phyloP scores from a whole-genome alignment of 2,888 invertebrate species.

The Linnaemya tessellans region DNA sequence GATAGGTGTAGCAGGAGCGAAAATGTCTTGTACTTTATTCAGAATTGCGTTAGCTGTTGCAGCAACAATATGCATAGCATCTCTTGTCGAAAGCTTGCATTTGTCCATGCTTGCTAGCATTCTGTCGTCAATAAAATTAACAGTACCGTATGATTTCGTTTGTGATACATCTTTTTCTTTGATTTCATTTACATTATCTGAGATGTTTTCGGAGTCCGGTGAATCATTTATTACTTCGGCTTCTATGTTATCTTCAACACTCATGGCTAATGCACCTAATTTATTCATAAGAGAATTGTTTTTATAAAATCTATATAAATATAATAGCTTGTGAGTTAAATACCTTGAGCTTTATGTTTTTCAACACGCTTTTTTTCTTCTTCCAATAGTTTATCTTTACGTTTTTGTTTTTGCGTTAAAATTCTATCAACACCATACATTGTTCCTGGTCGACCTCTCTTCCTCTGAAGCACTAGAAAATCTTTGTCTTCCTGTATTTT shows the following conservation, averaged over 20 bases:
- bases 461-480: too few relatives aligned
- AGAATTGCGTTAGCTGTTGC: too few relatives aligned
- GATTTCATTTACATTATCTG: too few relatives aligned
- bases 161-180: slow-evolving; percentile 40
- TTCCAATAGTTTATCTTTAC: too few relatives aligned
- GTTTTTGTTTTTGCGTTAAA: too few relatives aligned
- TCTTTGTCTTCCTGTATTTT: too few relatives aligned
- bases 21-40: too few relatives aligned
- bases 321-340: slow-evolving; percentile 29
- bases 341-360: slow-evolving; percentile 45
- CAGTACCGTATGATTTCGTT: slow-evolving; percentile 32
- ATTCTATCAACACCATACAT: too few relatives aligned
- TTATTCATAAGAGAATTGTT: slow-evolving; percentile 30
- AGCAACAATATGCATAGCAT: slow-evolving; percentile 27
- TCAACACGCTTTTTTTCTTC: too few relatives aligned
- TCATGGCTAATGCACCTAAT: too few relatives aligned
- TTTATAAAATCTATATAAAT: slow-evolving; percentile 30
- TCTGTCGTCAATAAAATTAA: slow-evolving; percentile 14
- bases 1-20: too few relatives aligned
- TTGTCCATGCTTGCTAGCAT: slow-evolving; percentile 21
- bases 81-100: slow-evolving; percentile 40
- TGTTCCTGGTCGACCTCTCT: too few relatives aligned
- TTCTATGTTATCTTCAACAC: slow-evolving; percentile 21
- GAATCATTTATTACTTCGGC: slow-evolving; percentile 8
- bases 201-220: slow-evolving; percentile 34